phyloP scores from a whole-genome alignment of 2,797 vertebrate species.

The Hybognathus amarus region DNA sequence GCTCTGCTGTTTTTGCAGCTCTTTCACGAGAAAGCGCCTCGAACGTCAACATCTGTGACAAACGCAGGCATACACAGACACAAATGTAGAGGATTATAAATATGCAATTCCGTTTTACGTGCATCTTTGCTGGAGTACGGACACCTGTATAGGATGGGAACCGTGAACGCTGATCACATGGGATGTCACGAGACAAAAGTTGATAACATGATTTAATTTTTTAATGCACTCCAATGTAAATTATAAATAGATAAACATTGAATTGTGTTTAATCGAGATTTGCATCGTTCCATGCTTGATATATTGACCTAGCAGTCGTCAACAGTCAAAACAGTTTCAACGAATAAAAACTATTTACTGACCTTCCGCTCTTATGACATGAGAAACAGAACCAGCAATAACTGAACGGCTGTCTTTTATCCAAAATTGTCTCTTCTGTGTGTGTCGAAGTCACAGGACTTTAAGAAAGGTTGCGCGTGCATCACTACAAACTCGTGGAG shows the following conservation, averaged over 20 bases:
- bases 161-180: conserved; percentile 8
- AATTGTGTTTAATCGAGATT: neutral
- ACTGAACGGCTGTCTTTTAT: neutral
- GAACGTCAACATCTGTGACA: conserved; percentile 62
- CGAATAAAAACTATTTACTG: neutral
- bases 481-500: conserved; percentile 19
- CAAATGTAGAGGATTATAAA: neutral
- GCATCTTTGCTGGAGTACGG: neutral
- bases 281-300: neutral
- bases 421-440: conserved; percentile 1
- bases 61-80: conserved; percentile 3
- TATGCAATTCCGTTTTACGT: neutral
- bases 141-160: neutral
- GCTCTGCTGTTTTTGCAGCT: conserved; percentile 78
- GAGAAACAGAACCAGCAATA: neutral
- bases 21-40: conserved; percentile 69
- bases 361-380: conserved; percentile 18
- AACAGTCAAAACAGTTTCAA: neutral
- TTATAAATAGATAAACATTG: neutral
- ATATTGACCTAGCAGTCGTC: neutral
- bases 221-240: neutral
- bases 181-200: neutral
- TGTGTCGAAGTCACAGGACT: neutral
- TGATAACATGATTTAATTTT: neutral
- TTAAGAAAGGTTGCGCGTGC: conserved; percentile 1